Conservation (phyloP, 2,113 vertebrate genomes). For the Pungitius pungitius region DNA sequence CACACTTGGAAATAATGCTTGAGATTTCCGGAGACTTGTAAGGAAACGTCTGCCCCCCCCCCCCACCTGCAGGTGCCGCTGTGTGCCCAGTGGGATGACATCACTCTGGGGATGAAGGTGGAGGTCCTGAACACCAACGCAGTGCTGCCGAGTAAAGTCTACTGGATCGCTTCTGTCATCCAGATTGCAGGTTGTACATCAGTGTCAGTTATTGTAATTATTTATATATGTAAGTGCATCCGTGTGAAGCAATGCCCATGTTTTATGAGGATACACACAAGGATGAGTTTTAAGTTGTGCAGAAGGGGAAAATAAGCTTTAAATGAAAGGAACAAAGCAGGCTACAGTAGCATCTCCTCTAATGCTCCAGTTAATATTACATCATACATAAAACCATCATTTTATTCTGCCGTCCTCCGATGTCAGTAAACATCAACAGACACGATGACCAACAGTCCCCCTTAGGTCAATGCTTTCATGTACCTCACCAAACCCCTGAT, state of each 20-base stretch:
- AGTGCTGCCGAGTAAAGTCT: constrained; percentile 91
- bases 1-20: neutral
- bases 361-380: neutral
- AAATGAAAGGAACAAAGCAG: neutral
- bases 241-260: too few relatives aligned
- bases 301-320: too few relatives aligned
- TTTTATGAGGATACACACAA: too few relatives aligned
- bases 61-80: constrained; percentile 84
- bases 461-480: neutral
- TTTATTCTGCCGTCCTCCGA: neutral
- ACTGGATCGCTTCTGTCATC: constrained; percentile 94
- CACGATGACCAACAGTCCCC: too few relatives aligned
- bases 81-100: constrained; percentile 91
- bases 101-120: constrained; percentile 90
- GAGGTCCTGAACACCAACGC: constrained; percentile 93
- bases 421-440: neutral
- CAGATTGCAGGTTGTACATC: constrained; percentile 84
- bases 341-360: neutral
- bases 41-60: neutral
- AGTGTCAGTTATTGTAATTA: neutral
- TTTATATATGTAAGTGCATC: neutral
- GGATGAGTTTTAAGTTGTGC: too few relatives aligned
- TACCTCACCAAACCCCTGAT: neutral
- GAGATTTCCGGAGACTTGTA: neutral
- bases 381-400: neutral